phyloP scores from a whole-genome alignment of 2,888 invertebrate species.

The Caenorhabditis becei region DNA sequence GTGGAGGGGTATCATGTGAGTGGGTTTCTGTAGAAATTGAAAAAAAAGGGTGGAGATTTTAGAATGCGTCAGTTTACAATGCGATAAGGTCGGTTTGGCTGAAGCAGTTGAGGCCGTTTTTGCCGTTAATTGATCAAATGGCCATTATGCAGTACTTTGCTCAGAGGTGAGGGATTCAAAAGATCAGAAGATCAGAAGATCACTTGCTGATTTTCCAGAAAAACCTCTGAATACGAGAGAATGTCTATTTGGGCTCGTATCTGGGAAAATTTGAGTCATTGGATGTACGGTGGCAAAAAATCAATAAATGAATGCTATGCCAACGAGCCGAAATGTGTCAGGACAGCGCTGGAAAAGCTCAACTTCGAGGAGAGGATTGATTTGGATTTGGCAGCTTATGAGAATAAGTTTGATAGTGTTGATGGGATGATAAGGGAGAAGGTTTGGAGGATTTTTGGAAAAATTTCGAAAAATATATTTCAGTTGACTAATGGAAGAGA shows the following conservation, averaged over 20 bases:
- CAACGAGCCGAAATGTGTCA: slow-evolving; percentile 63
- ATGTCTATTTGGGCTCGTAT: slow-evolving; percentile 69
- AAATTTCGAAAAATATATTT: too few relatives aligned
- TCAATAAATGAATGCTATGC: slow-evolving; percentile 60
- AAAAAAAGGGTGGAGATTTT: background rate
- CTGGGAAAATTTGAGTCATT: slow-evolving; percentile 55
- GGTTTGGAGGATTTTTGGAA: slow-evolving; percentile 34
- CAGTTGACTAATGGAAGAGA: slow-evolving; percentile 46
- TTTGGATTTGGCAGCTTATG: slow-evolving; percentile 64
- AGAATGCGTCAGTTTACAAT: slow-evolving; percentile 71
- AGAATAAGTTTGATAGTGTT: slow-evolving; percentile 64
- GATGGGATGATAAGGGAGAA: slow-evolving; percentile 54
- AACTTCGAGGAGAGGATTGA: slow-evolving; percentile 65
- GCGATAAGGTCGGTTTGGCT: slow-evolving; percentile 67
- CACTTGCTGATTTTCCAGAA: slow-evolving; percentile 61
- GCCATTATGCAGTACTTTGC: slow-evolving; percentile 69
- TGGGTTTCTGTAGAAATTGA: slow-evolving; percentile 9
- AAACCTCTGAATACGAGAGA: slow-evolving; percentile 52
- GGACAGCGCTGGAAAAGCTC: slow-evolving; percentile 63
- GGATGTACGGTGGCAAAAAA: slow-evolving; percentile 60
- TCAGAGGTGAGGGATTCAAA: slow-evolving; percentile 64
- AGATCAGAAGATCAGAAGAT: too few relatives aligned
- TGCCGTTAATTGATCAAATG: slow-evolving; percentile 69
- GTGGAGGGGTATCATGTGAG: slow-evolving; percentile 68
- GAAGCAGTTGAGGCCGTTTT: slow-evolving; percentile 62